Conservation (phyloP, 2,113 vertebrate species). For the Cyphotilapia sp. region DNA sequence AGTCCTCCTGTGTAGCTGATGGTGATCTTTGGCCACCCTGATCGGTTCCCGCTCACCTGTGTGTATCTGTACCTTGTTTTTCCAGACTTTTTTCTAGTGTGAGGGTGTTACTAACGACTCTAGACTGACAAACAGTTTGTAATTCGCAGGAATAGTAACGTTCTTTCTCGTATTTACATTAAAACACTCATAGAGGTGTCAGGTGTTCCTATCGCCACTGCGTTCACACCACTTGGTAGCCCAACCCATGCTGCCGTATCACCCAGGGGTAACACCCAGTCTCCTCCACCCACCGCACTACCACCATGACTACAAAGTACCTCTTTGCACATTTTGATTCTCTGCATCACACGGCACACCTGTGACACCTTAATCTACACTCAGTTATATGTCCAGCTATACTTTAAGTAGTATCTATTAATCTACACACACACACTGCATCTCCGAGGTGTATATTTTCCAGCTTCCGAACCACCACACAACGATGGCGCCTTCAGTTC, state of each 20-base stretch:
- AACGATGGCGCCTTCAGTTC: conserved; percentile 75
- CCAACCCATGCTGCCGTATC: conserved; percentile 13
- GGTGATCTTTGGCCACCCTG: neutral
- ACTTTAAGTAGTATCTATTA: neutral
- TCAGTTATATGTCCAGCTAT: neutral
- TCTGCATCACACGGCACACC: neutral
- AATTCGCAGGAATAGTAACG: neutral
- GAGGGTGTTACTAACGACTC: neutral
- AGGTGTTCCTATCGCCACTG: conserved; percentile 27
- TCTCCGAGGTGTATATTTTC: neutral
- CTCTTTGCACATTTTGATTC: neutral
- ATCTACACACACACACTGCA: neutral
- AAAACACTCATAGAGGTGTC: neutral
- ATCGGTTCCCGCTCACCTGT: neutral
- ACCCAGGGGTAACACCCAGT: neutral
- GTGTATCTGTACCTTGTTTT: neutral
- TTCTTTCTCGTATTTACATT: conserved; percentile 22
- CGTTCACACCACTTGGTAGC: conserved; percentile 8
- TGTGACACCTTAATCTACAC: neutral
- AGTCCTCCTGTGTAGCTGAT: neutral
- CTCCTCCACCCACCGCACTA: conserved; percentile 5
- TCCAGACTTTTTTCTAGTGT: neutral
- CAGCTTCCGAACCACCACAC: neutral
- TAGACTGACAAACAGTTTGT: neutral
- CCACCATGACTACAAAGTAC: neutral